These are phyloP conservation scores for Myoxocephalus aenaeus DNA, from an alignment of 2,797 vertebrate genomes.

Conservation along the genomic window DNA sequence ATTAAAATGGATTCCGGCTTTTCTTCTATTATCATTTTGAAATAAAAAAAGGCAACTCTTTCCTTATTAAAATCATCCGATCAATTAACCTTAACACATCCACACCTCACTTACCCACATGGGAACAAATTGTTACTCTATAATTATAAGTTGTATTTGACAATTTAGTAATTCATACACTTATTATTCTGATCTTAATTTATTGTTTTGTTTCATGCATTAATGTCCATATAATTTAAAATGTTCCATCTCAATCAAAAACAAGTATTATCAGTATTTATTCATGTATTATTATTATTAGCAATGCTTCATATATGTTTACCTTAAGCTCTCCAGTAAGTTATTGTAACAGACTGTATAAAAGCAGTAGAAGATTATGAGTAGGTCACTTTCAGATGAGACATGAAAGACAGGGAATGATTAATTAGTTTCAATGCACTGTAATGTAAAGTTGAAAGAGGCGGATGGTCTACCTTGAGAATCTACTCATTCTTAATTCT, in stretches of 20 bases:
- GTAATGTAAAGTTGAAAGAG: slow-evolving; percentile 45
- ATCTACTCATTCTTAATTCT: slow-evolving; percentile 48
- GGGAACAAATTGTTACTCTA: slow-evolving; percentile 2
- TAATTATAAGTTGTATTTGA: not conserved
- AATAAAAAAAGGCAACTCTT: slow-evolving; percentile 8
- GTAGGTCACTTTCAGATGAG: slow-evolving; percentile 33
- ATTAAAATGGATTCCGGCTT: slow-evolving; percentile 14
- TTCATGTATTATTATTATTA: not conserved
- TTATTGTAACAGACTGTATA: not conserved
- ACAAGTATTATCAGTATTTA: not conserved
- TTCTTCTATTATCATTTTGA: slow-evolving; percentile 7
- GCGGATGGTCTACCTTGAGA: slow-evolving; percentile 10
- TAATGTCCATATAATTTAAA: slow-evolving; percentile 22
- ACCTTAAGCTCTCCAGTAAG: not conserved
- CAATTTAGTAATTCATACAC: slow-evolving; percentile 2
- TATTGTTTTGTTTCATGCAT: slow-evolving; percentile 2
- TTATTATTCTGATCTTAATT: not conserved
- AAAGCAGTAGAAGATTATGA: not conserved
- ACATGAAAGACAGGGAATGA: slow-evolving; percentile 12
- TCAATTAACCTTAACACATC: slow-evolving; percentile 24
- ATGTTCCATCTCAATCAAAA: not conserved
- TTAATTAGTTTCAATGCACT: slow-evolving; percentile 5
- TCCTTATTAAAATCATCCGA: slow-evolving; percentile 14
- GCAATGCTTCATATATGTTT: not conserved
- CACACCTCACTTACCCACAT: slow-evolving; percentile 3